Evolutionary conservation across 2,888 invertebrate genomes (phyloP).

Genomic region (Vesta saturnalis): DNA sequence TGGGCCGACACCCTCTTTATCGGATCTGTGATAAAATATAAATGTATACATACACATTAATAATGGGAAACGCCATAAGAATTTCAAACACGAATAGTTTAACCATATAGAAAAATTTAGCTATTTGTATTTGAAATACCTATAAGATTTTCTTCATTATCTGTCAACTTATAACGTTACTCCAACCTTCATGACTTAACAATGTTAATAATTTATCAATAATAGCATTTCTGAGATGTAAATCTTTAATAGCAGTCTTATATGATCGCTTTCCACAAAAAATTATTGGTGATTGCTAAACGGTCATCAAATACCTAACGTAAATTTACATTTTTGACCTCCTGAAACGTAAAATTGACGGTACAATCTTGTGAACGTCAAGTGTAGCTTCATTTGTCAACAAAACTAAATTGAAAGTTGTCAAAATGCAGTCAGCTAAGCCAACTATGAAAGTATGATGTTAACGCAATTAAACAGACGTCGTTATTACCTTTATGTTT

Average conservation of each 20-base stretch:
- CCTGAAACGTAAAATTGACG: no score
- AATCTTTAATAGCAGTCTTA: conserved; percentile 1
- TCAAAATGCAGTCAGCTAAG: no score
- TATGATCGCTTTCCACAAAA: not conserved
- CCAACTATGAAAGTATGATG: no score
- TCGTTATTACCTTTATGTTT: no score
- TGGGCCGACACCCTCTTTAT: no score
- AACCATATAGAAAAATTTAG: no score
- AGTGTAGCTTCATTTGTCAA: no score
- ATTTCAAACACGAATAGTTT: not conserved
- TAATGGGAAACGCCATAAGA: conserved; percentile 1
- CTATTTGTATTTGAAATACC: not conserved
- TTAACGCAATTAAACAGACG: no score
- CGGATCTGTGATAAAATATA: no score
- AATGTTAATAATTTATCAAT: not conserved
- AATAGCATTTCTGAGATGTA: not conserved
- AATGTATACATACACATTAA: not conserved
- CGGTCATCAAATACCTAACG: not conserved
- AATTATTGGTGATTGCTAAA: not conserved
- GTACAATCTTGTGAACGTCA: no score
- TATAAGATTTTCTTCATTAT: not conserved
- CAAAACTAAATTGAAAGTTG: no score
- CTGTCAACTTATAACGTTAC: not conserved
- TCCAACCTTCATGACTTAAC: not conserved
- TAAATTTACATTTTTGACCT: no score